Base-by-base conservation (phyloP, 2,888 invertebrate genomes). In the Aplocera efformata region DNA sequence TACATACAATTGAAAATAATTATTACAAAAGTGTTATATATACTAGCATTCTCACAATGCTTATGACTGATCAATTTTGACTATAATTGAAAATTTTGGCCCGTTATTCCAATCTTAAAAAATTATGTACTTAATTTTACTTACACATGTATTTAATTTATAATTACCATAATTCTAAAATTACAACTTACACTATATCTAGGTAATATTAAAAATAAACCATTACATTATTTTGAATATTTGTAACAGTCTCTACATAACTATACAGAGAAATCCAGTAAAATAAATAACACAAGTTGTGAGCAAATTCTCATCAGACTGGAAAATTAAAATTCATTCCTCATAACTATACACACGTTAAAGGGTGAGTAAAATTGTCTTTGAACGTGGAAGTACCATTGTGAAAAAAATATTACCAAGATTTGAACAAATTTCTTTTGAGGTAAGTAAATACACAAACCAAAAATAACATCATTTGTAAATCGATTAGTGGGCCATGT, bases 71-170 rank as follows among this genome's bases (percentile, higher is more conserved):
- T 44, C 25, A 43, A 42, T 74, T 75, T 70, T 85, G 85, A 86
- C 85, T 86, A 85, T 58, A 66, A 65, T 67, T 72, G 60, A 76
- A 70, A 81, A 82, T 76, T 86, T 85, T 86, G 86, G 86, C 85
- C 85, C 79, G 64, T 77, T 64, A 73, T 56, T 80, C 73, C 70
- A 73, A 78, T 79, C 75, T 71, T 72, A 59, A 65, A 72, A 72
- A 63, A n/a, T 67, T 67, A 56, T 63, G 59, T 60, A 59, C 58
- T 60, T 62, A 61, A 44, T 53, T 53, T 58, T 54, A 45, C 53
- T 57, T 60, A 60, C 48, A 45, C 55, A 53, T n/a, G 58, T 56
- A 55, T 26, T 53, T 40, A 52, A 27, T 41, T 26, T 32, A 43
- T 50, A 55, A 43, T 58, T 55, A 43, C 55, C 59, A 71, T 61